phyloP scores from a whole-genome alignment of 2,113 vertebrate species.

The Hylia prasina region DNA sequence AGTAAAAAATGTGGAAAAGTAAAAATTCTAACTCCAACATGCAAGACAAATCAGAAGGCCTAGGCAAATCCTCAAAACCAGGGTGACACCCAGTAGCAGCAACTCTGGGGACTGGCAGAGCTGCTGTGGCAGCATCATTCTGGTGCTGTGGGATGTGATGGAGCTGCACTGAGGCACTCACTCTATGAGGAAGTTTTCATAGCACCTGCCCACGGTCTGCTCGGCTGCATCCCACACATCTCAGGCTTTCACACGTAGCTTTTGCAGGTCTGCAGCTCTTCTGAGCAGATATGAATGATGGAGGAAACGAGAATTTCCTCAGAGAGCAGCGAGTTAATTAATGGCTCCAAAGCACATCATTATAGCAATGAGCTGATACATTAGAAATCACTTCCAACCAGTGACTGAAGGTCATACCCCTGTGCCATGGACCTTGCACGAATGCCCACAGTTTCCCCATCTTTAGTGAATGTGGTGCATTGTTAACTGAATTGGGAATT shows the following conservation, averaged over 20 bases:
- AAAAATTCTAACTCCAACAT: too few species aligned
- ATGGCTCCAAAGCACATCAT: conserved; percentile 3
- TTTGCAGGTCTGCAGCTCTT: background rate
- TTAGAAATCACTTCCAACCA: background rate
- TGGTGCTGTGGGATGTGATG: background rate
- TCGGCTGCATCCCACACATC: background rate
- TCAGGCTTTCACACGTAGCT: background rate
- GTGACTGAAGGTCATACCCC: background rate
- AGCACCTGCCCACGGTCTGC: conserved; percentile 25
- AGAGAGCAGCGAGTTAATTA: conserved; percentile 10
- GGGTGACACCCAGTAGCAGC: background rate
- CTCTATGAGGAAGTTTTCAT: conserved; percentile 32
- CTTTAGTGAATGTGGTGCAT: background rate
- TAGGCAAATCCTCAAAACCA: too few species aligned
- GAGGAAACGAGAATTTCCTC: background rate
- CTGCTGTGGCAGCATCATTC: background rate
- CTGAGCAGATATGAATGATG: background rate
- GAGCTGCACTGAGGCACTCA: background rate
- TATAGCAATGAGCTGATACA: background rate
- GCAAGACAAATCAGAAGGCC: too few species aligned
- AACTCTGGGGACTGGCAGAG: background rate
- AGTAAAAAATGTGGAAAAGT: too few species aligned
- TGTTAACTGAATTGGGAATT: background rate
- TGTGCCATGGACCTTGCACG: background rate
- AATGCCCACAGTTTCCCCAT: background rate